A percentile compares a stretch with the other conserved stretches of the same genome.
These are phyloP conservation scores for Anguilla japonica DNA, from an alignment of 2,113 vertebrate genomes.

Conservation along the genomic window DNA sequence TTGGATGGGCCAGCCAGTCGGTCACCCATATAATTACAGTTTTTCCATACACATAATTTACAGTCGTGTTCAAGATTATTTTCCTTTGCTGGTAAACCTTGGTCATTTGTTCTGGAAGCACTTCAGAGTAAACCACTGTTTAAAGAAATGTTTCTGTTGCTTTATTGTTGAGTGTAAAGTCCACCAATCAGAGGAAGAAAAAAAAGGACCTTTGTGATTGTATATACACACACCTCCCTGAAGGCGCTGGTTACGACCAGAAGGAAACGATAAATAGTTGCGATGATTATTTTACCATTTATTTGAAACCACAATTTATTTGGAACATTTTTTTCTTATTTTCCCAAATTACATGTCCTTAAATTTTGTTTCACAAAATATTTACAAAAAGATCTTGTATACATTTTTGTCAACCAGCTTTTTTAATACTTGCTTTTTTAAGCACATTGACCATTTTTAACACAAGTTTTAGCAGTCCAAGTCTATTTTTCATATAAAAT, in stretches of 20 bases:
- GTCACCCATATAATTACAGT: slow-evolving; percentile 3
- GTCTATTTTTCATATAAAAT: slow-evolving; percentile 67
- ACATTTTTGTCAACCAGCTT: slow-evolving; percentile 56
- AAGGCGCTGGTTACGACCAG: neutral
- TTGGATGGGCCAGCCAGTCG: neutral
- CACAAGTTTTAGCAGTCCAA: slow-evolving; percentile 48
- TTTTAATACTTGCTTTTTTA: slow-evolving; percentile 58
- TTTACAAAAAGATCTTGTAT: slow-evolving; percentile 74
- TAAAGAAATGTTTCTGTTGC: neutral
- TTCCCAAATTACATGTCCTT: slow-evolving; percentile 66
- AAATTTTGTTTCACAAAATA: slow-evolving; percentile 79
- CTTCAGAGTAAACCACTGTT: neutral
- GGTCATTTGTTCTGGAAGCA: slow-evolving; percentile 4
- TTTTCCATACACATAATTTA: slow-evolving; percentile 8
- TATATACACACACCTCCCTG: neutral
- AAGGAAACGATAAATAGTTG: slow-evolving; percentile 32
- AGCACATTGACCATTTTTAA: slow-evolving; percentile 54
- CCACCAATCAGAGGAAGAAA: neutral
- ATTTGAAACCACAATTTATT: slow-evolving; percentile 73
- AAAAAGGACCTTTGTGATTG: neutral
- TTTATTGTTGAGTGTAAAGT: neutral
- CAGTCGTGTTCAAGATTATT: neutral
- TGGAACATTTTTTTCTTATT: slow-evolving; percentile 56
- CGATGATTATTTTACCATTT: slow-evolving; percentile 39
- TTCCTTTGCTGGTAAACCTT: neutral